Base-by-base conservation (phyloP, 2,888 invertebrate genomes). In the Phaedon cochleariae region DNA sequence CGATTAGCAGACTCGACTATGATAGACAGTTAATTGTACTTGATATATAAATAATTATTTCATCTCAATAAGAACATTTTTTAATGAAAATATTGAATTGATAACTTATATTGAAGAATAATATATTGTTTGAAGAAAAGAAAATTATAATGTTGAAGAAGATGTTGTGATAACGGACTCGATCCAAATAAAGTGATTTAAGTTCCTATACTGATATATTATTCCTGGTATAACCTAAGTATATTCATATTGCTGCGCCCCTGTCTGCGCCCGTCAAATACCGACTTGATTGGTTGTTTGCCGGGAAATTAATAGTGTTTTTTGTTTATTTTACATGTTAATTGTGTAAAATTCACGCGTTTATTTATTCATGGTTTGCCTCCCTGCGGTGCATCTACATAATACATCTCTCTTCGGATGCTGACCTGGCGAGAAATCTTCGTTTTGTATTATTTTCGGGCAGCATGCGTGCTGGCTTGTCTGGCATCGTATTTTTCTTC, bases 321-420 rank as follows among this genome's bases (percentile, higher is more conserved):
- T 82, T 82, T 82, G 82, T 83, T 83, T 83, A 82, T 82, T 83
- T 83, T 81, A 81, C 81, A 81, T 82, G 83, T 84, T 84, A 84
- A 84, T 84, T 83, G 84, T 84, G 83, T 84, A 83, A 84, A 84
- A 83, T 83, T 84, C 84, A 84, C 84, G 83, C 83, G 79, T 81
- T 83, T 84, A 84, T 84, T 83, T 84, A 84, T 84, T 83, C 84
- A 84, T 84, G 82, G 82, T 75, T 80, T 79, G 81, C 72, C 79
- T 81, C 79, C 84, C 82, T 77, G 82, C 70, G 62, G 83, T 68
- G 81, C 70, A 73, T 74, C 80, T 76, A 73, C 80, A 81, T 81
- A 82, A 83, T 82, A 82, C 81, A 80, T 81, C 80, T 81, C 79
- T 81, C 78, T 77, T 78, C 72, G 74, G 79, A 75, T 74, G 78